Conservation (phyloP, 2,113 vertebrate genomes). For the Melanostigma gelatinosum region DNA sequence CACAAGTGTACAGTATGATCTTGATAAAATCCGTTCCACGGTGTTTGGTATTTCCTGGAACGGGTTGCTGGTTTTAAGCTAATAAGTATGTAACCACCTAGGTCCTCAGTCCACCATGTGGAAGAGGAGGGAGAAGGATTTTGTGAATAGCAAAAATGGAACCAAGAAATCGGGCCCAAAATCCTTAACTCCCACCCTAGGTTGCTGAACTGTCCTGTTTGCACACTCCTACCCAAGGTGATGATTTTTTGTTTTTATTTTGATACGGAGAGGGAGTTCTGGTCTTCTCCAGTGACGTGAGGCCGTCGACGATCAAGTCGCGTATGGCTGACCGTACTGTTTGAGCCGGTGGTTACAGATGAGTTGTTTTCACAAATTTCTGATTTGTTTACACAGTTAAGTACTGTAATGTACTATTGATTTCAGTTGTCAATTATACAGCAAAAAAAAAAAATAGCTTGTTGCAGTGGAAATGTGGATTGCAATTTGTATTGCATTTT, state of each 20-base stretch:
- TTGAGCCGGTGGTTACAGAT: slow-evolving; percentile 60
- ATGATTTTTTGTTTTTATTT: slow-evolving; percentile 64
- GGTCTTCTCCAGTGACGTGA: slow-evolving; percentile 56
- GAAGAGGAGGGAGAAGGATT: slow-evolving; percentile 91
- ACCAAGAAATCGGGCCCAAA: slow-evolving; percentile 88
- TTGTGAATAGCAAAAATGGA: slow-evolving; percentile 83
- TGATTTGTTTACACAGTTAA: slow-evolving; percentile 48
- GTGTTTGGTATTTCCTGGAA: slow-evolving; percentile 68
- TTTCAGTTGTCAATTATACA: slow-evolving; percentile 51
- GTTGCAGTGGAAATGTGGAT: slow-evolving; percentile 67
- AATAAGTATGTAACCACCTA: slow-evolving; percentile 87
- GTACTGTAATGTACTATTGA: slow-evolving; percentile 27
- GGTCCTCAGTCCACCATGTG: slow-evolving; percentile 89
- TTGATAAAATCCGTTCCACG: slow-evolving; percentile 76
- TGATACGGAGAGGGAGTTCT: slow-evolving; percentile 43
- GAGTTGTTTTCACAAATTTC: slow-evolving; percentile 58
- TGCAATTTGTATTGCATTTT: slow-evolving; percentile 63
- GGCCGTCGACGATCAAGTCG: slow-evolving; percentile 43
- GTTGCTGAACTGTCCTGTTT: slow-evolving; percentile 83
- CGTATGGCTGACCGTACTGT: slow-evolving; percentile 27
- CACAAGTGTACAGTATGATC: slow-evolving; percentile 79
- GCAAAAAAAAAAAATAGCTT: slow-evolving; percentile 28
- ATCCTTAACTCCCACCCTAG: slow-evolving; percentile 88
- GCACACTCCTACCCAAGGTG: slow-evolving; percentile 89
- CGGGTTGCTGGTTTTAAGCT: slow-evolving; percentile 85